phyloP scores from a whole-genome alignment of 2,888 invertebrate species.

The Lepidocyrtoides sp. region DNA sequence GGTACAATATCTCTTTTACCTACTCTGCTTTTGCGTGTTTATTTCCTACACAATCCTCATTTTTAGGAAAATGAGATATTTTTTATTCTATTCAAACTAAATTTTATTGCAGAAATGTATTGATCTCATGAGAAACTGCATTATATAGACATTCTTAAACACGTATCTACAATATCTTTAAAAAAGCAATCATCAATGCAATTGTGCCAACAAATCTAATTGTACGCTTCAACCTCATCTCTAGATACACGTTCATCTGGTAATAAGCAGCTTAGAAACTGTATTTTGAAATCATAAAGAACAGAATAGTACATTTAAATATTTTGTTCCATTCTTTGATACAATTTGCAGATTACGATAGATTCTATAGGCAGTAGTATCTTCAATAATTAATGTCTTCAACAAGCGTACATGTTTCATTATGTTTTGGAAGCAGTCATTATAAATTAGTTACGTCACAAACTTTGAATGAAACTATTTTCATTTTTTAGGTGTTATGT shows the following conservation, averaged over 20 bases:
- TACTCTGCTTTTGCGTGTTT: not conserved
- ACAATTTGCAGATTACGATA: too few species aligned
- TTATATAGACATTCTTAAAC: too few species aligned
- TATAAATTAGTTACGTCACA: not conserved
- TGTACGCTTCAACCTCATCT: too few species aligned
- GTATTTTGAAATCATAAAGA: not conserved
- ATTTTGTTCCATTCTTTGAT: not conserved
- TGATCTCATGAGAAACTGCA: not conserved
- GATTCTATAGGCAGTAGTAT: not conserved
- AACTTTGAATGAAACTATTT: not conserved
- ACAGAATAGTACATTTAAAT: too few species aligned
- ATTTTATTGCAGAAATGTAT: not conserved
- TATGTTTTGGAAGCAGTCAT: not conserved
- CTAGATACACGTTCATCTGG: too few species aligned
- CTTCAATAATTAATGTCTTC: not conserved
- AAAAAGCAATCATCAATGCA: too few species aligned
- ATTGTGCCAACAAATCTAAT: too few species aligned
- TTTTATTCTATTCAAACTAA: not conserved
- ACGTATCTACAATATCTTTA: too few species aligned
- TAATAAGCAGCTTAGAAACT: not conserved
- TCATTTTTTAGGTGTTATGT: not conserved
- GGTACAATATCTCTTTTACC: not conserved
- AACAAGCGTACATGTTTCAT: not conserved
- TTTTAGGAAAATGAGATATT: too few species aligned
- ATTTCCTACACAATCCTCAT: slow-evolving; percentile 13